Base-by-base conservation (phyloP, 2,797 vertebrate species). In the Aldrovandia affinis region DNA sequence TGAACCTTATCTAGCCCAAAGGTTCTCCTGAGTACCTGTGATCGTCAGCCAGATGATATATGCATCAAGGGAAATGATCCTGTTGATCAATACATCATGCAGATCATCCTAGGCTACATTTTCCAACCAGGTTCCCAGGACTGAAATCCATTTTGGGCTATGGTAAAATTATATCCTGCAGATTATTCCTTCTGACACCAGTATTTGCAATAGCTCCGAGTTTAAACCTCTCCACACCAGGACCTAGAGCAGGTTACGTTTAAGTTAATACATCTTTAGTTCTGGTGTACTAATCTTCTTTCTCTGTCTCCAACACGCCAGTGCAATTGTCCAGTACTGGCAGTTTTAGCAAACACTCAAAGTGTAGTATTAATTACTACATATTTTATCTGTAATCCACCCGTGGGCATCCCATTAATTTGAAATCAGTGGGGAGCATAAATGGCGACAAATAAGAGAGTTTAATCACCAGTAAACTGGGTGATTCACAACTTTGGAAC, bases 31-130 rank as follows among this genome's bases (percentile, higher is more conserved):
- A 36, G 36, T 33, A 33, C 14, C 36, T 4, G 14, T 73, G 68
- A 33, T 39, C 36, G 68, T 73, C 14, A 20, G 68, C 68, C 33
- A 73, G 68, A 73, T 73, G 68, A 73, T 73, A 73, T 73, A 73
- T 73, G 10, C 68, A 42, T 39, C 68, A 73, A 73, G 30, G 36
- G 68, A 39, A 5, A 42, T 30, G 36, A 18, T 73, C 15, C 68
- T 73, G 36, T 73, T 73, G 68, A 73, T 73, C 68, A 73, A 73
- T 73, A 39, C 33, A 36, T 73, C 33, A 73, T 39, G 36, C 12
- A 10, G 36, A 73, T 73, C 68, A 73, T 73, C 68, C 33, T 18
- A 68, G 30, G 36, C 65, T 68, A 68, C 65, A 42, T 39, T 39
- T 73, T 39, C 36, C 15, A 73, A 33, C 36, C 68, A 73, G 30